phyloP scores from a whole-genome alignment of 2,888 invertebrate species.

The Belgica antarctica region DNA sequence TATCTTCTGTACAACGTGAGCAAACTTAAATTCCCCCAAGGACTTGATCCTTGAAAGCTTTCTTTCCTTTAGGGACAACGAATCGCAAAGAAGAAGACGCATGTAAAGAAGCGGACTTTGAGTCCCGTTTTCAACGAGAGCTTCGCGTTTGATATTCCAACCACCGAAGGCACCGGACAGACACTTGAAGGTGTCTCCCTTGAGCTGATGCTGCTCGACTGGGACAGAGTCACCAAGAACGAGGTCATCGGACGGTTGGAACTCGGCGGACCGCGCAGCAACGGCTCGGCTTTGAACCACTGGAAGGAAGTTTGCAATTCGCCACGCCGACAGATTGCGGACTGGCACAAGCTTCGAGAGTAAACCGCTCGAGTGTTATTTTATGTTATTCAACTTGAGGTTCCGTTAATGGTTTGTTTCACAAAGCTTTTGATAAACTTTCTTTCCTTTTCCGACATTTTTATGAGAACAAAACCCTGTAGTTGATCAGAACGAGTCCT shows the following conservation, averaged over 20 bases:
- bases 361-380: too few species aligned
- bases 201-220: constrained; percentile 68
- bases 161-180: constrained; percentile 60
- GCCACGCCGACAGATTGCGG: constrained; percentile 95
- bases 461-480: too few species aligned
- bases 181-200: constrained; percentile 54
- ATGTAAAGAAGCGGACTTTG: constrained; percentile 95
- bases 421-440: too few species aligned
- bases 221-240: constrained; percentile 98
- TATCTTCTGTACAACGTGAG: constrained; percentile 57
- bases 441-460: too few species aligned
- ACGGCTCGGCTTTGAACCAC: constrained; percentile 83
- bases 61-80: constrained; percentile 69
- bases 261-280: constrained; percentile 74
- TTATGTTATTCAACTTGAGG: too few species aligned
- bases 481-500: too few species aligned
- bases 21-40: neutral
- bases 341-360: constrained; percentile 98
- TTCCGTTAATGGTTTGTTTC: too few species aligned
- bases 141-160: constrained; percentile 95
- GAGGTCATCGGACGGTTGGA: constrained; percentile 97
- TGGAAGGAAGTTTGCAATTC: constrained; percentile 98
- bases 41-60: neutral
- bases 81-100: constrained; percentile 98
- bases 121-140: constrained; percentile 99